phyloP scores from a whole-genome alignment of 1,140 invertebrate genomes.

The Rhagoletis zephyria region DNA sequence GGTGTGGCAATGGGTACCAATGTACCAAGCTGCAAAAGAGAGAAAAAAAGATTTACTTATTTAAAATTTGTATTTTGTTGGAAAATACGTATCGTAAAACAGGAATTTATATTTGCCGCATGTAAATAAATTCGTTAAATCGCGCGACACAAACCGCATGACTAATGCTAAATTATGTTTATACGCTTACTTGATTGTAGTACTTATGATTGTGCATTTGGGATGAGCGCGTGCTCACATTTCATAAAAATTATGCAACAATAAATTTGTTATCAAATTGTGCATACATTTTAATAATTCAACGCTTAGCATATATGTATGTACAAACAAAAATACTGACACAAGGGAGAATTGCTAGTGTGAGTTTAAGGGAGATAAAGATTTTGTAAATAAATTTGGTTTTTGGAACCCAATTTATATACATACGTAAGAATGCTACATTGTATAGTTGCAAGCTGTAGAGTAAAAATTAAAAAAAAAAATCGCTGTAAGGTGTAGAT shows the following conservation, averaged over 20 bases:
- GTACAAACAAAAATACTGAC: background rate
- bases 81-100: no score
- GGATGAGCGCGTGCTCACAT: background rate
- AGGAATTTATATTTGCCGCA: background rate
- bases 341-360: background rate
- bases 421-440: background rate
- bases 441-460: background rate
- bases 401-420: background rate
- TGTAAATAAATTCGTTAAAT: background rate
- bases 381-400: background rate
- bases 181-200: background rate
- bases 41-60: background rate
- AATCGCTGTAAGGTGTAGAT: no score
- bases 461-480: no score
- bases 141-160: background rate
- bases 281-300: conserved; percentile 37
- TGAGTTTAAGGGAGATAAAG: background rate
- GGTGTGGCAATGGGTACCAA: conserved; percentile 83
- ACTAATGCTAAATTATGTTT: conserved; percentile 4
- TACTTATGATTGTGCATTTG: background rate
- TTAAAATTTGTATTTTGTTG: no score
- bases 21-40: conserved; percentile 80
- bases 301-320: background rate
- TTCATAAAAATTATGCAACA: conserved; percentile 10
- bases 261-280: conserved; percentile 36